Percentiles rank a stretch among this genome's conserved stretches.
Conservation (phyloP, 2,888 invertebrate species). For the Netelia inedita region DNA sequence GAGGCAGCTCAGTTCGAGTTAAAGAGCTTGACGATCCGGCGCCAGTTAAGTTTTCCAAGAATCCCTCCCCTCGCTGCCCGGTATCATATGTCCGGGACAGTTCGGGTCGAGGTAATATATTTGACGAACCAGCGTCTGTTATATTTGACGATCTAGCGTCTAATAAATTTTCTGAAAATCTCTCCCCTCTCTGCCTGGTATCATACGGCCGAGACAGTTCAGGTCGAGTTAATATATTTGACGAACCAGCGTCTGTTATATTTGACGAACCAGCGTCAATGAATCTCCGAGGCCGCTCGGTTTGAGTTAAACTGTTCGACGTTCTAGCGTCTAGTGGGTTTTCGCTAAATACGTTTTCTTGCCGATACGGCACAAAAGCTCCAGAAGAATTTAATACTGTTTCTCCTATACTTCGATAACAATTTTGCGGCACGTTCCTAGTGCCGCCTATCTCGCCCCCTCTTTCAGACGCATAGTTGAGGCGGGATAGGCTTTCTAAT, state of each 20-base stretch:
- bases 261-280: too few species aligned
- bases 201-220: too few species aligned
- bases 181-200: too few species aligned
- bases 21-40: neutral
- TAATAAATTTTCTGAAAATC: too few species aligned
- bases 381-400: neutral
- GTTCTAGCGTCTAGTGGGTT: neutral
- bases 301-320: neutral
- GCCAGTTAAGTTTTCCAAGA: neutral
- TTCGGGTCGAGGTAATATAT: too few species aligned
- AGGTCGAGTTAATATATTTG: too few species aligned
- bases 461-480: neutral
- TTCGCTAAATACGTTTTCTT: neutral
- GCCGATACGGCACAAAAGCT: constrained; percentile 1
- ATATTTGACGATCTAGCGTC: too few species aligned
- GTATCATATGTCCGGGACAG: neutral
- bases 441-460: neutral
- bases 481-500: neutral
- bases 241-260: too few species aligned
- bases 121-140: too few species aligned
- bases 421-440: neutral
- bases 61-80: neutral
- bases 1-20: neutral
- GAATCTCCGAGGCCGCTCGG: neutral
- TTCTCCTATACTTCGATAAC: neutral